Base-by-base conservation (phyloP, 2,797 vertebrate genomes). In the Pseudomugil gertrudae region DNA sequence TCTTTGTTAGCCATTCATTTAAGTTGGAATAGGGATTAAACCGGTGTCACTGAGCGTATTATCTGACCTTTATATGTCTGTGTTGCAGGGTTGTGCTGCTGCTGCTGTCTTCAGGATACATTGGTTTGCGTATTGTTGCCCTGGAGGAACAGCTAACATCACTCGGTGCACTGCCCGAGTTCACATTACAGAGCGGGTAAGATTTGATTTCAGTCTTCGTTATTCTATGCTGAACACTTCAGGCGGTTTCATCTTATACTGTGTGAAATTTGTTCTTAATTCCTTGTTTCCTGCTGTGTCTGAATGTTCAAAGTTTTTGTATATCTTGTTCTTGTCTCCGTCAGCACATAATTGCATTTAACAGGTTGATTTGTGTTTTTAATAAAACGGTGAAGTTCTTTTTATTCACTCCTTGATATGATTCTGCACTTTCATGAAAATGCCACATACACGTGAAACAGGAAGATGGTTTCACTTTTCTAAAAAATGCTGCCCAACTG, bases 31-130 rank as follows among this genome's bases (percentile, higher is more conserved):
- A 1, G 9, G 35, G 15, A 5, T 6, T 3, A 26, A 51, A 26
- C 48, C n/a, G 8, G 55, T 19, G 11, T 19, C 17, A 7, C 4
- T 32, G 27, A 45, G 3, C 11, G 11, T 17, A 1, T 11, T 23
- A 5, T 35, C 21, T 48, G 21, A 52, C n/a, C 23, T 27, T 0
- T 19, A 19, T 48, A 2, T 4, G 23, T 48, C 11, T 60, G 1
- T 57, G 29, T 57, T 70, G 7, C 84, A 96, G 96, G 85, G 94
- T 95, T 53, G 79, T 95, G 56, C 81, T 95, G 69, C 87, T 97
- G 69, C 92, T 97, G 74, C 80, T 96, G 74, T 95, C 95, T 50
- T 96, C 95, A 0, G 94, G 94, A n/a, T 97, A 96, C 84, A 95
- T 97, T 0, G 94, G 94, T 10, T 85, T 96, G 59, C 94, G 96